Evolutionary conservation across 1,140 invertebrate species (phyloP), one percentile per base, ranked within the genome.

Genomic region (Cyclargus thomasi): DNA sequence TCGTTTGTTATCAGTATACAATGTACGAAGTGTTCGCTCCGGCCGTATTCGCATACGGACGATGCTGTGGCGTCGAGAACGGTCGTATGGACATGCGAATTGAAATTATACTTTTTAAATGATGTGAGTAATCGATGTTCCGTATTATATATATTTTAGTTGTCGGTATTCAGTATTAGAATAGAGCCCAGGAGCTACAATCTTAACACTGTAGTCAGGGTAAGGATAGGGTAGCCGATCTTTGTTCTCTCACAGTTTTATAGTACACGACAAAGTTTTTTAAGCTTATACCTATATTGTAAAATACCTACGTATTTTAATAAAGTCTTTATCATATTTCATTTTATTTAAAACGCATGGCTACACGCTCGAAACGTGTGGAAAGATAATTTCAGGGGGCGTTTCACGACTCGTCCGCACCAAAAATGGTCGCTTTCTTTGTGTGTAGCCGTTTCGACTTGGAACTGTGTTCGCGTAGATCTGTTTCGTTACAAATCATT

Each of bases 1-100:
- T 83, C 82, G 79, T 83, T 86, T 83, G 78, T 87, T 86, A 85
- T 78, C 73, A 74, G 76, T 89, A 83, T 86, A 85, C 79, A 83
- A 79, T 81, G 81, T 79, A 77, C 76, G 72, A 80, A 77, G 77
- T 85, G 79, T 70, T 79, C 74, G 78, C 77, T 75, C 74, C 78
- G 23, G 57, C 35, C 35, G 20, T 66, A 57, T 29, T 35, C 29
- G 53, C 53, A n/a, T n/a, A 29, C 29, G 53, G 20, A 17, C 8
- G 39, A 0, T 22, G 23, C 36, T 29, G 29, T 29, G 2, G 18
- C 20, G 39, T 36, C n/a, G 63, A 17, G 20, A 47, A 53, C 39
- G 39, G 20, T n/a, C 21, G 47, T 59, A 59, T 59, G 55, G 21
- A 59, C 17, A 59, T 59, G 53, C 53, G 20, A 59, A 59, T 59